Conservation (phyloP, 2,888 invertebrate genomes). For the Biston stratarius region DNA sequence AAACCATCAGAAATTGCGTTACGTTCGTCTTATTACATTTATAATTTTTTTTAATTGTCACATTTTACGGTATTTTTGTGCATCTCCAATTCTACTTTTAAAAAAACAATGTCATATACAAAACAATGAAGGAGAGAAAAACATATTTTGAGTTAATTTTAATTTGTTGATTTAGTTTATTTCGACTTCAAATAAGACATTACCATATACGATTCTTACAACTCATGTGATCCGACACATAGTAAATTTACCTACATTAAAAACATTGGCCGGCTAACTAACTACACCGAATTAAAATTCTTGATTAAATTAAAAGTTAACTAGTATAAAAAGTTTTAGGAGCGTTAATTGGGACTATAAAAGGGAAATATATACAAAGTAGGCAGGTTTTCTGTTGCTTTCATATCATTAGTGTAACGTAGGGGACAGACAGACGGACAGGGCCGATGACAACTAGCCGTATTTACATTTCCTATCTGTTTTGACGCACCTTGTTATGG, state of each 20-base stretch:
- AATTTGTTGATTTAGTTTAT: no score
- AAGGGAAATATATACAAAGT: conserved; percentile 35
- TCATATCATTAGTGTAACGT: conserved; percentile 15
- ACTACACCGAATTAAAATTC: conserved; percentile 39
- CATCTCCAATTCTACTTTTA: no score
- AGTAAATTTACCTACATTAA: conserved; percentile 24
- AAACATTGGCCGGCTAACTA: conserved; percentile 27
- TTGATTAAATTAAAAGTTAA: conserved; percentile 47
- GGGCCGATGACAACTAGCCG: conserved; percentile 51
- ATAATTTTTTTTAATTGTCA: no score
- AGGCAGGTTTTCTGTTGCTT: conserved; percentile 20
- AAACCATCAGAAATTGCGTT: no score
- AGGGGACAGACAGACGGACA: conserved; percentile 40
- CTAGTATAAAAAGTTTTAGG: conserved; percentile 34
- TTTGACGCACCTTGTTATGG: conserved; percentile 61
- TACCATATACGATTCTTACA: conserved; percentile 18
- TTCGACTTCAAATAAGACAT: conserved; percentile 5
- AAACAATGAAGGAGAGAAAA: no score
- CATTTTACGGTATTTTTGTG: no score
- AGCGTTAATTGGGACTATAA: conserved; percentile 54
- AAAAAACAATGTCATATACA: no score
- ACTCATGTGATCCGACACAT: conserved; percentile 24
- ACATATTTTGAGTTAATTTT: no score
- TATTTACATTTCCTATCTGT: conserved; percentile 66
- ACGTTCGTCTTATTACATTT: no score